Evolutionary conservation across 92 coral and sea anemone genomes (phyloP), one percentile per base, ranked within the genome.

Genomic region (Meandrina meandrites): DNA sequence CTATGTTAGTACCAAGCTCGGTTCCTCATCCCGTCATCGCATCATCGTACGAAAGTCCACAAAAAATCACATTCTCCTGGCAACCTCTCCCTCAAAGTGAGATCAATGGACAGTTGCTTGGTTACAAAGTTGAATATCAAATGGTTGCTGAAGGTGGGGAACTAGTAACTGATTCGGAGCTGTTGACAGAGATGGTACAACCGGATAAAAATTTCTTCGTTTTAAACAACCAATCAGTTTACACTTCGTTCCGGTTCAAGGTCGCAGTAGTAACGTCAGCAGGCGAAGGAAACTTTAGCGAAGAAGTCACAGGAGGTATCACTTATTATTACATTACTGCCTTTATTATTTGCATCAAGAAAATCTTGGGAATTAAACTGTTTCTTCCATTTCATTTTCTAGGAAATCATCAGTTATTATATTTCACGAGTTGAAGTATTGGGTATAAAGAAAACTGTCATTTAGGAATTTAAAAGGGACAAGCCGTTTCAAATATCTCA

Each of bases 71-170:
- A 1, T 78, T 78, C 27, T 28, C 81, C 5, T 78, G 81, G 81
- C n/a, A 56, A 27, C 66, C 81, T 53, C 42, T 56, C 22, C 68
- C 14, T 18, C 81, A 78, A 78, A 54, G 81, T 78, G 81, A 78
- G 22, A 4, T 34, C 62, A 78, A 50, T 18, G 81, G 64, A 56
- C 30, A 31, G 12, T 8, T 78, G 81, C 35, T 50, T 50, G 81
- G 81, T 27, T 78, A 78, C 81, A 51, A 78, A 78, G 81, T 78
- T 51, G 81, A 18, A 3, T 78, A 78, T 78, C 62, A 27, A 48
- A 50, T 30, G 47, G 27, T 56, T 50, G 40, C 24, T 30, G 42
- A 7, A n/a, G 62, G 64, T 27, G 81, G 81, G 32, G 81, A 50
- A 17, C 81, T 8, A 2, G 81, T 48, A 3, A 51, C 69, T 32